phyloP scores from a whole-genome alignment of 2,888 invertebrate species.

The Drosophila mercatorum region DNA sequence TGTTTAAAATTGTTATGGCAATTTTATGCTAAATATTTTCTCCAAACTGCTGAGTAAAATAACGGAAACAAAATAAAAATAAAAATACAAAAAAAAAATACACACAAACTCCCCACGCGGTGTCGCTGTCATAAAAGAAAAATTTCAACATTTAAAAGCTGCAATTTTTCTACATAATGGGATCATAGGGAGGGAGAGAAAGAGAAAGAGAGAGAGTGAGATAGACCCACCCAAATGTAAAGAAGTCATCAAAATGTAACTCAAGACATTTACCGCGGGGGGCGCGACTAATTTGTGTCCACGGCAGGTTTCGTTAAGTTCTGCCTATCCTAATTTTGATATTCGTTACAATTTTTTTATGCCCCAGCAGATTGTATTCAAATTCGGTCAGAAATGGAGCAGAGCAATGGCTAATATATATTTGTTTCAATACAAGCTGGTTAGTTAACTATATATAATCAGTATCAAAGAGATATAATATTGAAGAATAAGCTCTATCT shows the following conservation, averaged over 20 bases:
- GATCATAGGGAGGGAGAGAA: conserved; percentile 23
- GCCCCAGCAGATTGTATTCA: neutral
- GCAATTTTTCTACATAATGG: conserved; percentile 63
- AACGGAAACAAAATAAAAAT: conserved; percentile 26
- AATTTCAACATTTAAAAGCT: conserved; percentile 72
- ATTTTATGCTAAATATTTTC: conserved; percentile 70
- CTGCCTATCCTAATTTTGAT: conserved; percentile 56
- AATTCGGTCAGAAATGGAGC: neutral
- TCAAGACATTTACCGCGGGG: conserved; percentile 64
- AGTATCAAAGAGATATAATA: neutral
- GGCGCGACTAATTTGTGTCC: conserved; percentile 70
- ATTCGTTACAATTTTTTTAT: conserved; percentile 70
- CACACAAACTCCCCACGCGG: conserved; percentile 26
- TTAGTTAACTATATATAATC: neutral
- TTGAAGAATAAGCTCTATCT: neutral
- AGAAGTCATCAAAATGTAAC: conserved; percentile 79
- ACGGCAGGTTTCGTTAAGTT: conserved; percentile 40
- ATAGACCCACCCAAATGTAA: conserved; percentile 57
- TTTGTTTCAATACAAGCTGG: neutral
- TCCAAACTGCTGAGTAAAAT: conserved; percentile 35
- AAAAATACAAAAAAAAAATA: conserved; percentile 24
- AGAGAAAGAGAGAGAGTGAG: neutral
- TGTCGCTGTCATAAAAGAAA: conserved; percentile 59
- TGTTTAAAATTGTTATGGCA: conserved; percentile 76
- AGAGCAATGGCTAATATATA: neutral